Percentiles rank a stretch among this genome's conserved stretches.
Evolutionary conservation across 2,113 vertebrate species (phyloP).

Genomic region (Poecilia latipinna): DNA sequence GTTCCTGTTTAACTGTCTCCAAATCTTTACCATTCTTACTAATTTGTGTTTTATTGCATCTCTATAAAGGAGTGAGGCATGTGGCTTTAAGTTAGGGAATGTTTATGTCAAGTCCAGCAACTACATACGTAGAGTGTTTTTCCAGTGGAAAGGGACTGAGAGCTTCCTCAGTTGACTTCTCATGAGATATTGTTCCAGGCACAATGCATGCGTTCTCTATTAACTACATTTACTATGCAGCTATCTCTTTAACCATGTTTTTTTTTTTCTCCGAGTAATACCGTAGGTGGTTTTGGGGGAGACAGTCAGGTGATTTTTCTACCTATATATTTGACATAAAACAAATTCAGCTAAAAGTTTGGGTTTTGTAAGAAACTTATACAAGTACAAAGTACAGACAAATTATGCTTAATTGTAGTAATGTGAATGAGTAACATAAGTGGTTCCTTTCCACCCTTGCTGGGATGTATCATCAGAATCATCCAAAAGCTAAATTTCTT

Average conservation of each 20-base stretch:
- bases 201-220: neutral
- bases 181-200: neutral
- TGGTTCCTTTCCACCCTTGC: too few relatives aligned
- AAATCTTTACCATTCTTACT: constrained; percentile 9
- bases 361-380: too few relatives aligned
- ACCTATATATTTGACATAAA: neutral
- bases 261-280: neutral
- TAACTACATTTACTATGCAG: neutral
- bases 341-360: too few relatives aligned
- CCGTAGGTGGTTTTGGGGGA: too few relatives aligned
- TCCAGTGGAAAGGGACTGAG: neutral
- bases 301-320: neutral
- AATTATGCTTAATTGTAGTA: too few relatives aligned
- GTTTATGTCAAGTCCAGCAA: constrained; percentile 12
- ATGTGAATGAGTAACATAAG: too few relatives aligned
- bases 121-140: neutral
- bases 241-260: neutral
- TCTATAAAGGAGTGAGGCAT: constrained; percentile 39
- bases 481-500: neutral
- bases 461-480: neutral
- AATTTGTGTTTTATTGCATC: constrained; percentile 45
- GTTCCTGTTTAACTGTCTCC: neutral
- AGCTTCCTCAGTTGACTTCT: neutral
- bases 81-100: constrained; percentile 5
- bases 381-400: too few relatives aligned